Conservation (phyloP, 2,797 vertebrate genomes). For the Xenops minutus region DNA sequence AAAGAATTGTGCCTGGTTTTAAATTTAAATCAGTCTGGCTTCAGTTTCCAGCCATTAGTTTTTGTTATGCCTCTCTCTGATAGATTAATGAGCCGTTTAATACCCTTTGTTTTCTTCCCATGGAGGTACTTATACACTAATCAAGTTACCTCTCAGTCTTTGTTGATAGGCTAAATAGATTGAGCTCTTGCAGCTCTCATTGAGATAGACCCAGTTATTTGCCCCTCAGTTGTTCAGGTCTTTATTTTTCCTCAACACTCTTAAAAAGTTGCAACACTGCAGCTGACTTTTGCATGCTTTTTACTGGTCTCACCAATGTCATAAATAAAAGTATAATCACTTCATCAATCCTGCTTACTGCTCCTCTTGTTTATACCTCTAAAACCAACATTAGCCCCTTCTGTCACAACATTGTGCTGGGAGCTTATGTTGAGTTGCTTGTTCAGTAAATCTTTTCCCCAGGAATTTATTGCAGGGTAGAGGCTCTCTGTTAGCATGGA, state of each 20-base stretch:
- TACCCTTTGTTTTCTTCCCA: conserved; percentile 47
- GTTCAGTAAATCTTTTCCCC: conserved; percentile 4
- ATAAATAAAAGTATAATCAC: conserved; percentile 48
- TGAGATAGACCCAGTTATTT: neutral
- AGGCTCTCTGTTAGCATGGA: neutral
- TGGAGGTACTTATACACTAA: conserved; percentile 59
- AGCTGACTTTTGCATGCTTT: neutral
- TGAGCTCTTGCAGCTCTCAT: neutral
- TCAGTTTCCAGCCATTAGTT: conserved; percentile 47
- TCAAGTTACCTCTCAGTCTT: conserved; percentile 53
- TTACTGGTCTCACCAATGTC: neutral
- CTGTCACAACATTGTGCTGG: conserved; percentile 8
- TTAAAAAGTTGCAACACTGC: neutral
- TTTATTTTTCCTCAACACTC: neutral
- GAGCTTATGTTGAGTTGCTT: neutral
- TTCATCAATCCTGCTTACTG: conserved; percentile 41
- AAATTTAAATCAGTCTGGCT: conserved; percentile 40
- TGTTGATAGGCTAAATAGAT: conserved; percentile 43
- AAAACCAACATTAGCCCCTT: conserved; percentile 17
- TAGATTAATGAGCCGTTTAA: conserved; percentile 66
- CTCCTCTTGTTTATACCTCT: conserved; percentile 17
- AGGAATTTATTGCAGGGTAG: neutral
- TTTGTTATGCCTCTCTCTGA: conserved; percentile 39
- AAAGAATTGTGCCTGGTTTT: neutral
- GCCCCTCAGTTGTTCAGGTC: neutral